Percentiles rank a stretch among this genome's conserved stretches.
phyloP scores from a whole-genome alignment of 2,888 invertebrate species.

The Villa cingulata region DNA sequence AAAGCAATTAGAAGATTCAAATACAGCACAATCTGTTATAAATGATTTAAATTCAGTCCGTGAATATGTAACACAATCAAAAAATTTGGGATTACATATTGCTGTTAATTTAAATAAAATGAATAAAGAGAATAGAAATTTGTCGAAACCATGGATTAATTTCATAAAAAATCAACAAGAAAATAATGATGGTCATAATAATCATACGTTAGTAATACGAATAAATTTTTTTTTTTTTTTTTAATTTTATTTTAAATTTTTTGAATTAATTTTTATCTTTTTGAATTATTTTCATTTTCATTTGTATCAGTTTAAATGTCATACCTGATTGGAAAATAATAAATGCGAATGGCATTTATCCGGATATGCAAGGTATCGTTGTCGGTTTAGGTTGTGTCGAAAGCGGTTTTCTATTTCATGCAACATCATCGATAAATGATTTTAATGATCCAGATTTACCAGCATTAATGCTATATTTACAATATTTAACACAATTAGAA shows the following conservation, averaged over 20 bases:
- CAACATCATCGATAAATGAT: conserved; percentile 50
- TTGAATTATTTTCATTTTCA: conserved; percentile 13
- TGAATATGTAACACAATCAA: conserved; percentile 42
- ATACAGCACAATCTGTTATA: conserved; percentile 38
- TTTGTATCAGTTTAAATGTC: conserved; percentile 6
- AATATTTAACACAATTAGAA: conserved; percentile 53
- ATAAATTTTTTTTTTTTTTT: not conserved
- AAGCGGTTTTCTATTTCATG: conserved; percentile 57
- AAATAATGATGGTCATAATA: too few species aligned
- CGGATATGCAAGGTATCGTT: conserved; percentile 44
- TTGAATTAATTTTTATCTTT: not conserved
- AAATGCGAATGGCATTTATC: conserved; percentile 25
- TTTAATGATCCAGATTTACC: conserved; percentile 52
- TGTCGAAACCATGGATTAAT: conserved; percentile 40
- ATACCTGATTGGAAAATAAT: conserved; percentile 22
- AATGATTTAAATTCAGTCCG: conserved; percentile 46
- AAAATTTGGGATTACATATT: conserved; percentile 55
- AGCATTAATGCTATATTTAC: conserved; percentile 61
- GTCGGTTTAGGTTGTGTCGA: conserved; percentile 72
- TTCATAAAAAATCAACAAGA: conserved; percentile 27
- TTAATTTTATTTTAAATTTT: not conserved
- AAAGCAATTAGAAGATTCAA: conserved; percentile 42
- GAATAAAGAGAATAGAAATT: conserved; percentile 5
- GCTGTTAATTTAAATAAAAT: conserved; percentile 46
- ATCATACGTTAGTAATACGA: too few species aligned